These are phyloP conservation scores for Alviniconcha marisindica DNA, from an alignment of 1,140 invertebrate genomes.

Conservation along the genomic window DNA sequence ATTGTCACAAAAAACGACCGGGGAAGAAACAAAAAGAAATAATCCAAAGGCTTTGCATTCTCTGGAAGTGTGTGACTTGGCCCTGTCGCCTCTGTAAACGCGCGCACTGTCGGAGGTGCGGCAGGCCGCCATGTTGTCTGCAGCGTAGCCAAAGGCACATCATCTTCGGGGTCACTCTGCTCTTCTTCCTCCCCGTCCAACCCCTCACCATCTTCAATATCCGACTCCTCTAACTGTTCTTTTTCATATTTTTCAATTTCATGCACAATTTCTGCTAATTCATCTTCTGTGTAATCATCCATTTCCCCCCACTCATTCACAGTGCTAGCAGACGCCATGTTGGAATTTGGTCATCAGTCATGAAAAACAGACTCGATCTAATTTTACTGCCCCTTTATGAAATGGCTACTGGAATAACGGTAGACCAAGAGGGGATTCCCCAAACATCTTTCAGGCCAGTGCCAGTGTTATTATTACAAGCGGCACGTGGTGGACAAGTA, in stretches of 20 bases:
- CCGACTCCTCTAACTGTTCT: conserved; percentile 2
- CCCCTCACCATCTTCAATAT: not conserved
- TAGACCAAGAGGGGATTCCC: too few relatives aligned
- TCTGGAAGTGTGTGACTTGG: not conserved
- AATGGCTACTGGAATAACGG: too few relatives aligned
- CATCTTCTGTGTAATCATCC: not conserved
- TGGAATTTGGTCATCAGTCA: too few relatives aligned
- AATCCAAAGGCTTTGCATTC: conserved; percentile 26
- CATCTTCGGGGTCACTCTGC: not conserved
- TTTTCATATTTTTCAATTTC: not conserved
- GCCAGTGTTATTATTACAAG: too few relatives aligned
- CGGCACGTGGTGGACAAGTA: too few relatives aligned
- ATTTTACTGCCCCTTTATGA: too few relatives aligned
- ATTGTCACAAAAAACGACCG: not conserved
- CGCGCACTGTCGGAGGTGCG: not conserved
- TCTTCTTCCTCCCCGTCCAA: not conserved
- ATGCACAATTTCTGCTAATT: not conserved
- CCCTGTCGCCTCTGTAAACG: not conserved
- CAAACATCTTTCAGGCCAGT: too few relatives aligned
- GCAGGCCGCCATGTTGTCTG: not conserved
- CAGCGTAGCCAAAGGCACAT: not conserved
- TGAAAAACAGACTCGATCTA: too few relatives aligned
- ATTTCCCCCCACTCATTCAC: too few relatives aligned
- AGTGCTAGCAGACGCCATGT: too few relatives aligned
- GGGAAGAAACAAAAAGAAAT: not conserved